Evolutionary conservation across 2,113 vertebrate genomes (phyloP), one percentile per base, ranked within the genome.

Genomic region (Gymnocephalus cernua): DNA sequence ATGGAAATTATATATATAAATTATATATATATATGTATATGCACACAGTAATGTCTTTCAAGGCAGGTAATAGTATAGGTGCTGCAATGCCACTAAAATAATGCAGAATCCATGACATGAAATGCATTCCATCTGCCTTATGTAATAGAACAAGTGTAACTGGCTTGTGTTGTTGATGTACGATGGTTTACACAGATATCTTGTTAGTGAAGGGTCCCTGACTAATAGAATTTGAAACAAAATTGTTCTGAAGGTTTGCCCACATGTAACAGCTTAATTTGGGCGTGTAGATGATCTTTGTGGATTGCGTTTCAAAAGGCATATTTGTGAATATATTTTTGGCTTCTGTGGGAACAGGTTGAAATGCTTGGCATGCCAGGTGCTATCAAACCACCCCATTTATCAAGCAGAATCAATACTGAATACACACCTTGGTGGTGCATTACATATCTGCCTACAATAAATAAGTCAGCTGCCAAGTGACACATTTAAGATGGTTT

Each of bases 341-440:
- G 32, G 3, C 6, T 57, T 23, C 19, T 44, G 4, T 66, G 14
- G 32, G 38, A 44, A 10, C 23, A 74, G 32, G 10, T n/a, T 81
- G 21, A 18, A 79, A 75, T 29, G 41, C 50, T 79, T 70, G 29
- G 58, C n/a, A 44, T 56, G 19, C 41, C 29, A 48, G 35, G 47
- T 59, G 35, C 21, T 58, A 53, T 73, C 57, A 47, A 45, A 48
- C 48, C 16, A 35, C 6, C 16, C 32, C 41, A 80, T 88, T 79
- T 86, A 84, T 89, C 88, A 90, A 83, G 71, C 83, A 77, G 45
- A 80, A 66, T 80, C 53, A 18, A 47, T 83, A 62, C 41, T 62
- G 15, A 78, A 56, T 71, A 80, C 71, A 48, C 76, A 74, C 27
- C 32, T 56, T 61, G 57, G 38, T 61, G 73, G 67, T 71, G n/a